Conservation (phyloP, 2,797 vertebrate genomes). For the Valencia hispanica region DNA sequence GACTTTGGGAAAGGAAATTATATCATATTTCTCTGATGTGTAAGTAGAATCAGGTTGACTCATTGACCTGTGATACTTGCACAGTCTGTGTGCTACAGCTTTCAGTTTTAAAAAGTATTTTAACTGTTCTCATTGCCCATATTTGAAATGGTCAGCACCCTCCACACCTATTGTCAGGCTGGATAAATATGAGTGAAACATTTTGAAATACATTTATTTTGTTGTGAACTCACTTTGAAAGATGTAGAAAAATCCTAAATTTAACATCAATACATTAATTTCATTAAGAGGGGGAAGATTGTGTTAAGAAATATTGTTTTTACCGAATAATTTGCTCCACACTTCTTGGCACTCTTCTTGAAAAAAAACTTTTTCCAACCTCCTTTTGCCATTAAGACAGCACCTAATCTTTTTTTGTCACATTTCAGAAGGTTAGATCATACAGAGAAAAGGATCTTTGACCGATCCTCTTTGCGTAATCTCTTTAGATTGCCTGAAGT, state of each 20-base stretch:
- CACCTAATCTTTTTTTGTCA: too few relatives aligned
- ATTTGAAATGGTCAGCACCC: not conserved
- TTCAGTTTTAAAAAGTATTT: not conserved
- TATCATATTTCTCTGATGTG: slow-evolving; percentile 27
- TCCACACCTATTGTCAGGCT: not conserved
- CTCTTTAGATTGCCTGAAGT: too few relatives aligned
- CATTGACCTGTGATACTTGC: slow-evolving; percentile 13
- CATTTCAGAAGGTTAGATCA: too few relatives aligned
- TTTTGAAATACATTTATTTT: not conserved
- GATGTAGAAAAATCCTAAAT: not conserved
- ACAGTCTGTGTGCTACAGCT: not conserved
- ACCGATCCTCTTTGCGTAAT: too few relatives aligned
- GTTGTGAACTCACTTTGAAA: not conserved
- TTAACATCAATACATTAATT: not conserved
- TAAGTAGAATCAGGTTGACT: slow-evolving; percentile 28
- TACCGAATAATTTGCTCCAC: too few relatives aligned
- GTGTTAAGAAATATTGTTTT: too few relatives aligned
- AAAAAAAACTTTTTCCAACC: too few relatives aligned
- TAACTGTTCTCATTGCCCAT: not conserved
- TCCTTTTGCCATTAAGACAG: too few relatives aligned
- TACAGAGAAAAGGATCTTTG: too few relatives aligned
- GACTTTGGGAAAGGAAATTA: slow-evolving; percentile 39
- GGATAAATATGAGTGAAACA: not conserved
- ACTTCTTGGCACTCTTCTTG: too few relatives aligned
- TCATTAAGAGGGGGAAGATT: too few relatives aligned